Evolutionary conservation across 2,797 vertebrate species (phyloP).

Genomic region (Kryptolebias ocellatus): DNA sequence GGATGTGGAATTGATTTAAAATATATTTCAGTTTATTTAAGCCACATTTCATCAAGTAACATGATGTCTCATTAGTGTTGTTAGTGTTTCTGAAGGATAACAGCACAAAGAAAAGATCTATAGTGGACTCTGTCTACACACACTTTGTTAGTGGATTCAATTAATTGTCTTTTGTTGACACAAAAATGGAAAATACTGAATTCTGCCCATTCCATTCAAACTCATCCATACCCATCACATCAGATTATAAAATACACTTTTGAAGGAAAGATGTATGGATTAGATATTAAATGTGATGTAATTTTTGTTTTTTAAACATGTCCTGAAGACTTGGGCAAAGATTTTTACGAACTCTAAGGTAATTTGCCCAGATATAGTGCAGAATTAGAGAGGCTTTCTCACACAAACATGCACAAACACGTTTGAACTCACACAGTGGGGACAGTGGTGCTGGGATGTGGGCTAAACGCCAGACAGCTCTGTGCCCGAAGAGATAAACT

Average conservation of each 20-base stretch:
- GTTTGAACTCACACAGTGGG: conserved; percentile 20
- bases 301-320: neutral
- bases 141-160: neutral
- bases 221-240: neutral
- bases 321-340: conserved; percentile 8
- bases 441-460: conserved; percentile 29
- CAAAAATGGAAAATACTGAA: neutral
- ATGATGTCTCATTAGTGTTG: conserved; percentile 15
- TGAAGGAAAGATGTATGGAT: neutral
- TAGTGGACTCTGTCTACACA: neutral
- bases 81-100: conserved; percentile 2
- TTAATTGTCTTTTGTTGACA: neutral
- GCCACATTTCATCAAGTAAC: conserved; percentile 3
- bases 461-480: conserved; percentile 40
- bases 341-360: neutral
- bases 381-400: conserved; percentile 3
- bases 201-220: neutral
- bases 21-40: conserved; percentile 7
- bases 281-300: neutral
- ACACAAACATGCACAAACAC: conserved; percentile 9
- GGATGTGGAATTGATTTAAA: conserved; percentile 16
- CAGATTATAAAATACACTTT: neutral
- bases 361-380: neutral
- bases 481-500: conserved; percentile 45
- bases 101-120: conserved; percentile 2